Base-by-base conservation (phyloP, 2,888 invertebrate genomes). In the Scaptomyza parva region DNA sequence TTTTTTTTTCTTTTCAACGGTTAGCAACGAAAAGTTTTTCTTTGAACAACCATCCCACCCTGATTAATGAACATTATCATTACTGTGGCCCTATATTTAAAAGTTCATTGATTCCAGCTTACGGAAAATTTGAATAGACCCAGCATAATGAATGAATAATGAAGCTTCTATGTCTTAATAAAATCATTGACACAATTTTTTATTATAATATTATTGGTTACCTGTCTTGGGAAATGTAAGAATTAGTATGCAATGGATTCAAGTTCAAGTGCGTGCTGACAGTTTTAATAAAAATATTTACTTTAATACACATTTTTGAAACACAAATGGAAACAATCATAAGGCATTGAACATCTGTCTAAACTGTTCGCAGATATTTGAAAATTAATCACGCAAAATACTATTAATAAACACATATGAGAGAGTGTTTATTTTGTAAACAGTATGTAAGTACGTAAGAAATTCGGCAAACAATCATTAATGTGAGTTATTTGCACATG, bases 1-100 rank as follows among this genome's bases (percentile, higher is more conserved):
- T 59, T 61, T 39, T 53, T 9, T 3, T 12, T 59, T 61, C 35
- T 53, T 9, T 3, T 12, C 22, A 43, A 9, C 3, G 18, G 45
- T 45, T 35, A 18, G 30, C 41, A 39, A 8, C 11, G 11, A n/a
- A 44, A 65, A 69, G 24, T 60, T 68, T 37, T 40, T 20, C 39
- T 24, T 24, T 11, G 11, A 17, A 35, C 40, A 44, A 8, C 47
- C 41, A 41, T 52, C 69, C 61, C 48, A n/a, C n/a, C 61, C 51
- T 43, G 73, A 69, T 69, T 81, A 85, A 78, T 78, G 72, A 65
- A 59, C 50, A 41, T 37, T 54, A 12, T 37, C 51, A 12, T 26
- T 67, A 37, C 9, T 9, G 17, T 8, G 45, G 17, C 14, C 39
- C 30, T 35, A 12, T 35, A 12, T 58, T 28, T 12, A 24, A 47